These are phyloP conservation scores for Vultur gryphus DNA, from an alignment of 2,797 vertebrate genomes.

Conservation along the genomic window DNA sequence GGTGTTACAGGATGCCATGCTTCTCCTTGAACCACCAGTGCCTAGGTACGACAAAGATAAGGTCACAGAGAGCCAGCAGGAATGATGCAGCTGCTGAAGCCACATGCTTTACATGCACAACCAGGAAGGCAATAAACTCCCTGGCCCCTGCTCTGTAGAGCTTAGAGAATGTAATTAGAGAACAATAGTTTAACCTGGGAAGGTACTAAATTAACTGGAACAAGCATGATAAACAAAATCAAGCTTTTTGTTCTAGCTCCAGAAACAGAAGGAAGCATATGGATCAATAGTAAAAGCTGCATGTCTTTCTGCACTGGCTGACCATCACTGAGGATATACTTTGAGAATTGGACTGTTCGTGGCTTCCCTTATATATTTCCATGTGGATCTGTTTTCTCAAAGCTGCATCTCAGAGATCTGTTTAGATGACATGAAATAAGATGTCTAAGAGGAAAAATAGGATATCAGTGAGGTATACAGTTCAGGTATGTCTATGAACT, in stretches of 20 bases:
- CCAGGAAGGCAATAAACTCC: background rate
- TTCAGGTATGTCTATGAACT: background rate
- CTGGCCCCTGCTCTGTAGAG: background rate
- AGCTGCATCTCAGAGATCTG: background rate
- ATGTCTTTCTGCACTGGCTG: background rate
- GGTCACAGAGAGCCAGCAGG: background rate
- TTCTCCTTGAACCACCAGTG: background rate
- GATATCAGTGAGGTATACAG: background rate
- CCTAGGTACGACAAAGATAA: background rate
- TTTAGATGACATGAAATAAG: background rate
- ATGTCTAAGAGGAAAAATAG: background rate
- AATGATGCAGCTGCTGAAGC: background rate
- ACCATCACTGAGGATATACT: background rate
- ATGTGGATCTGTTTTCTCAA: background rate
- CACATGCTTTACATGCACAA: background rate
- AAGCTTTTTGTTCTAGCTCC: constrained; percentile 34
- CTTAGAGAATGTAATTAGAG: constrained; percentile 53
- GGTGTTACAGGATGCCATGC: background rate
- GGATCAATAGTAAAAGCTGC: constrained; percentile 6
- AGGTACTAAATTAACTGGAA: constrained; percentile 59
- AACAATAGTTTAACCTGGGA: constrained; percentile 35
- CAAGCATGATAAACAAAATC: constrained; percentile 28
- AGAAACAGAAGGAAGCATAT: background rate
- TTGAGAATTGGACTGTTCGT: background rate
- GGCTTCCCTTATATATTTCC: background rate